These are phyloP conservation scores for Diadumene lineata DNA, from an alignment of 92 coral and sea anemone species.

Conservation along the genomic window DNA sequence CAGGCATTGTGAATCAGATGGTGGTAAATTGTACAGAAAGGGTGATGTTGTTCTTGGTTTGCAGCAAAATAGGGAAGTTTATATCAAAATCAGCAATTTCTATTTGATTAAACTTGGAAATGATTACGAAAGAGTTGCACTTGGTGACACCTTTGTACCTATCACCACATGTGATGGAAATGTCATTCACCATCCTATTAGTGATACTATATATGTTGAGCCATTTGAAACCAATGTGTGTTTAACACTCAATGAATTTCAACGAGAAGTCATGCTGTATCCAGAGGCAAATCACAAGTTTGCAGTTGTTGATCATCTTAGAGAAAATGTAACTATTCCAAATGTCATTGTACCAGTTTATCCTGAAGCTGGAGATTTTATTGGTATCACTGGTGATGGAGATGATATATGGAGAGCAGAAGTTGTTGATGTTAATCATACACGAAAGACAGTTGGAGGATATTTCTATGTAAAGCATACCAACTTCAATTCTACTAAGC, in stretches of 20 bases:
- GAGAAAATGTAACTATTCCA: slow-evolving; percentile 14
- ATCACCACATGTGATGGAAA: slow-evolving; percentile 17
- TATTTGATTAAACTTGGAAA: slow-evolving; percentile 23
- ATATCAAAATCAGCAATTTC: slow-evolving; percentile 21
- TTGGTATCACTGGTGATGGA: slow-evolving; percentile 15
- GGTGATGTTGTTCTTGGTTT: slow-evolving; percentile 39
- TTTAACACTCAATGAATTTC: not conserved
- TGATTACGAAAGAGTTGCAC: slow-evolving; percentile 12
- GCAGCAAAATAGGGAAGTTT: slow-evolving; percentile 27
- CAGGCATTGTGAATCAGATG: slow-evolving; percentile 40
- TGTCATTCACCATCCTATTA: slow-evolving; percentile 36
- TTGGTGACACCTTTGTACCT: slow-evolving; percentile 24
- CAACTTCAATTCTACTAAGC: slow-evolving; percentile 35
- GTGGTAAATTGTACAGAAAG: slow-evolving; percentile 48
- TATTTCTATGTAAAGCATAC: slow-evolving; percentile 51
- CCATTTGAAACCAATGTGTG: not conserved
- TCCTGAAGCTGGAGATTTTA: slow-evolving; percentile 30
- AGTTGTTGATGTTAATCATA: slow-evolving; percentile 33
- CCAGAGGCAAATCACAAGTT: not conserved
- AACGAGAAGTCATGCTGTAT: not conserved
- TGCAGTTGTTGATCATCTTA: slow-evolving; percentile 24
- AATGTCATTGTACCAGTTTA: slow-evolving; percentile 30
- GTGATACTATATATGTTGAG: slow-evolving; percentile 29
- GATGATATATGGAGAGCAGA: slow-evolving; percentile 31
- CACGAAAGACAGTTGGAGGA: slow-evolving; percentile 36